Evolutionary conservation across 2,113 vertebrate genomes (phyloP).

Genomic region (Forbesichthys agassizii): DNA sequence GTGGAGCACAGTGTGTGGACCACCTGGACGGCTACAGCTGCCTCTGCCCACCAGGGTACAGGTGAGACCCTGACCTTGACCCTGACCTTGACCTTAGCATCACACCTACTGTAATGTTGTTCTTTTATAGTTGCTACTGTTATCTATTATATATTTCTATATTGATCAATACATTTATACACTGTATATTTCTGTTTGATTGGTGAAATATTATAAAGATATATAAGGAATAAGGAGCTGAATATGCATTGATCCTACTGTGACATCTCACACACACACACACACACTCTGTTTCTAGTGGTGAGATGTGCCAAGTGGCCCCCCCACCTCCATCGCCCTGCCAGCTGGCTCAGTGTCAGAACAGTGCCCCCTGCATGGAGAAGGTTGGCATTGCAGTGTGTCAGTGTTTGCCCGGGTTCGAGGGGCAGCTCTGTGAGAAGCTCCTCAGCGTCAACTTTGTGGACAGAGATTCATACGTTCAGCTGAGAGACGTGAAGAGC

Average conservation of each 20-base stretch:
- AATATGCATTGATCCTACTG: too few relatives aligned
- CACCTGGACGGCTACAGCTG: slow-evolving; percentile 88
- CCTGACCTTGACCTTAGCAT: too few relatives aligned
- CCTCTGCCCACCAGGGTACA: slow-evolving; percentile 84
- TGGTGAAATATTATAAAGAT: too few relatives aligned
- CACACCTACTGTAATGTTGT: too few relatives aligned
- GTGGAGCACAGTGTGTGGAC: slow-evolving; percentile 85
- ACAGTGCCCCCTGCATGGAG: slow-evolving; percentile 84
- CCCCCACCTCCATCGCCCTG: slow-evolving; percentile 75
- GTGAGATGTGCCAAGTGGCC: slow-evolving; percentile 86
- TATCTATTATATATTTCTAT: too few relatives aligned
- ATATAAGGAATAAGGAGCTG: too few relatives aligned
- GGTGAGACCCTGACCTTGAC: slow-evolving; percentile 68
- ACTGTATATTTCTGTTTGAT: too few relatives aligned
- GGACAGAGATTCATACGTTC: slow-evolving; percentile 90
- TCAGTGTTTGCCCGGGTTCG: slow-evolving; percentile 89
- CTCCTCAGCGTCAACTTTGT: slow-evolving; percentile 94
- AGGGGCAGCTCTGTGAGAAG: slow-evolving; percentile 90
- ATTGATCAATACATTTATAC: too few relatives aligned
- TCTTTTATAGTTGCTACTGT: too few relatives aligned
- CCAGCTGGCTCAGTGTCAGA: slow-evolving; percentile 84
- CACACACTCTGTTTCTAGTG: slow-evolving; percentile 65
- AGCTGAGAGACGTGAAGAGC: slow-evolving; percentile 92
- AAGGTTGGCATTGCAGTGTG: slow-evolving; percentile 76
- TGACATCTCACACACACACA: not conserved